Percentiles rank a stretch among this genome's conserved stretches.
These are phyloP conservation scores for Nilaparvata lugens DNA, from an alignment of 1,140 invertebrate genomes.

Conservation along the genomic window DNA sequence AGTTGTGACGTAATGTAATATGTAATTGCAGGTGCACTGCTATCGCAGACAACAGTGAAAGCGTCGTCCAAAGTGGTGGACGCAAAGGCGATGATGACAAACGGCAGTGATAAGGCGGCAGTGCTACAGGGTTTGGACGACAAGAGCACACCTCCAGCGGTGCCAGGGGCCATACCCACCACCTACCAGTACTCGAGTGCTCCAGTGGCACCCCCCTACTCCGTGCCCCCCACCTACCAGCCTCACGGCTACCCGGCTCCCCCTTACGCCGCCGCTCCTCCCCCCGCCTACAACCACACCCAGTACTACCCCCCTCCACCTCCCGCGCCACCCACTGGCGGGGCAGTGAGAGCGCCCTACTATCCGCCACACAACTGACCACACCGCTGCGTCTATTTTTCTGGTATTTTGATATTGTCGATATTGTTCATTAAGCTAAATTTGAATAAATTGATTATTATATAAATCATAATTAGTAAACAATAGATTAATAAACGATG, in stretches of 20 bases:
- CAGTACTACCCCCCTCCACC: background rate
- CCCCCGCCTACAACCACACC: background rate
- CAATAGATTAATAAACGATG: no score
- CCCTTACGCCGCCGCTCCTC: background rate
- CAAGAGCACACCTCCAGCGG: background rate
- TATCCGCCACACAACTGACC: constrained; percentile 7
- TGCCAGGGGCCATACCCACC: background rate
- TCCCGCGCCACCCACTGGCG: background rate
- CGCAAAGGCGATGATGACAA: background rate
- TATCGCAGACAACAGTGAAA: no score
- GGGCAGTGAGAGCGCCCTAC: background rate
- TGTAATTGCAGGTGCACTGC: no score
- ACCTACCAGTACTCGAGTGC: background rate
- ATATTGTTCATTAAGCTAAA: no score
- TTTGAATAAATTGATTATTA: no score
- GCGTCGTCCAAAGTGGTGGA: no score
- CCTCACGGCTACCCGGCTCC: constrained; percentile 11
- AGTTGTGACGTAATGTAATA: no score
- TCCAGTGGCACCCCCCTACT: background rate
- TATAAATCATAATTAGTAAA: no score
- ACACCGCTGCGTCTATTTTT: background rate
- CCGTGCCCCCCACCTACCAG: background rate
- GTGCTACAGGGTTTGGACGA: constrained; percentile 3
- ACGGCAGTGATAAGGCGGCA: background rate
- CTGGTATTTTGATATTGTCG: no score